Base-by-base conservation (phyloP, 2,797 vertebrate species). In the Characodon lateralis region DNA sequence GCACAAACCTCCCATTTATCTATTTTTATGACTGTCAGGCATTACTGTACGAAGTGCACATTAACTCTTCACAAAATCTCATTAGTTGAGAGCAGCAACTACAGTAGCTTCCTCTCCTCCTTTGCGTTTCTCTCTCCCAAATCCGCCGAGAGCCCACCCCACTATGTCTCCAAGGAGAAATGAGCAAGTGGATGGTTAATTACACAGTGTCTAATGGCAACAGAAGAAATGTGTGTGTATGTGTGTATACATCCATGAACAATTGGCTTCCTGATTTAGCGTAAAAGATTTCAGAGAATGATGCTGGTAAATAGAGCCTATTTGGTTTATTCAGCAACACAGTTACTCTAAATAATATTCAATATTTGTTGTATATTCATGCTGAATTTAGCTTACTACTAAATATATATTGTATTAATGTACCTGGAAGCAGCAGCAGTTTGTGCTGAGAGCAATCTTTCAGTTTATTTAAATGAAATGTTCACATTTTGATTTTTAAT, bases 181-280 rank as follows among this genome's bases (percentile, higher is more conserved):
- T 81, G 80, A 91, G 85, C 88, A 85, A 89, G 88, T 83, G 86
- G 85, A 88, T 88, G 87, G 76, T 88, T 94, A 93, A 93, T 94
- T 94, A 94, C 86, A 89, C 80, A 68, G 79, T 90, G 92, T 93
- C 91, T 93, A 92, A 84, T 78, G 46, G 93, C 93, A 93, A 92
- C 90, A 90, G 89, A 76, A 74, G 72, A 72, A 83, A 81, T 72
- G 71, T 76, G 72, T 48, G 35, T 71, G 58, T 65, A 71, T 82
- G 82, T 75, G 78, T 50, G 74, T 66, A 80, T 31, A 63, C n/a
- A 81, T 14, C 51, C 74, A 77, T 41, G 76, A 53, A 53, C 51
- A 53, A 53, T 4, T 20, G 51, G 51, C 41, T 16, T 69, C 24
- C 13, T 46, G 66, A 69, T 69, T 69, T 69, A 46, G 66, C 46